Percentiles rank a stretch among this genome's conserved stretches.
phyloP scores from a whole-genome alignment of 1,140 invertebrate genomes.

The Zaprionus kolodkinae region DNA sequence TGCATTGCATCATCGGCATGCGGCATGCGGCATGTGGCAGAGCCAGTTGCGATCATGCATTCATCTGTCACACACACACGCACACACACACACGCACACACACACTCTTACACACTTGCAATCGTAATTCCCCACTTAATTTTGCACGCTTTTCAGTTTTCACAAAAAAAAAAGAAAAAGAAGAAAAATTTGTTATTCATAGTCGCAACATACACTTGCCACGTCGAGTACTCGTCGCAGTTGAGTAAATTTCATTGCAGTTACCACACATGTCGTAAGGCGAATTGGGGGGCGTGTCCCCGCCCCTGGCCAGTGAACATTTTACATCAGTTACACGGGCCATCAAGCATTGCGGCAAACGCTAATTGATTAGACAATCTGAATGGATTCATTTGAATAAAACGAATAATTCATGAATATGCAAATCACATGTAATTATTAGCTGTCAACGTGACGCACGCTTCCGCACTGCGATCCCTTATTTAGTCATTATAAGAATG shows the following conservation, averaged over 20 bases:
- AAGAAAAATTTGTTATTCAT: neutral
- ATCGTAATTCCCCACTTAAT: constrained; percentile 45
- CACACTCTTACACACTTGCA: constrained; percentile 30
- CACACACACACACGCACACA: constrained; percentile 15
- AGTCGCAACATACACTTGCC: constrained; percentile 11
- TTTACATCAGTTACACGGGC: constrained; percentile 52
- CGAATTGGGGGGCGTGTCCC: constrained; percentile 5
- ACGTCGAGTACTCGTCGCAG: constrained; percentile 47
- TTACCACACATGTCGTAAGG: constrained; percentile 17
- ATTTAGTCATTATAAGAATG: neutral
- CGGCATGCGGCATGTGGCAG: constrained; percentile 28
- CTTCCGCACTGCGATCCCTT: neutral
- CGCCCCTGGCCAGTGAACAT: constrained; percentile 34
- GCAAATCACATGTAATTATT: constrained; percentile 11
- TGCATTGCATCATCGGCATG: constrained; percentile 41
- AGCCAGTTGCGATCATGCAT: constrained; percentile 47
- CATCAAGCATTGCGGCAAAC: constrained; percentile 44
- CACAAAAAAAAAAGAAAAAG: constrained; percentile 16
- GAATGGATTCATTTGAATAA: constrained; percentile 24
- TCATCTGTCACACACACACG: constrained; percentile 62
- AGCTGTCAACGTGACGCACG: constrained; percentile 14
- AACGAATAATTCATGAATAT: constrained; percentile 11
- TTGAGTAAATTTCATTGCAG: constrained; percentile 33
- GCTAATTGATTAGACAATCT: constrained; percentile 24
- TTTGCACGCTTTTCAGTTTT: constrained; percentile 20